phyloP scores from a whole-genome alignment of 2,113 vertebrate genomes.

The Corythoichthys haematopterus region DNA sequence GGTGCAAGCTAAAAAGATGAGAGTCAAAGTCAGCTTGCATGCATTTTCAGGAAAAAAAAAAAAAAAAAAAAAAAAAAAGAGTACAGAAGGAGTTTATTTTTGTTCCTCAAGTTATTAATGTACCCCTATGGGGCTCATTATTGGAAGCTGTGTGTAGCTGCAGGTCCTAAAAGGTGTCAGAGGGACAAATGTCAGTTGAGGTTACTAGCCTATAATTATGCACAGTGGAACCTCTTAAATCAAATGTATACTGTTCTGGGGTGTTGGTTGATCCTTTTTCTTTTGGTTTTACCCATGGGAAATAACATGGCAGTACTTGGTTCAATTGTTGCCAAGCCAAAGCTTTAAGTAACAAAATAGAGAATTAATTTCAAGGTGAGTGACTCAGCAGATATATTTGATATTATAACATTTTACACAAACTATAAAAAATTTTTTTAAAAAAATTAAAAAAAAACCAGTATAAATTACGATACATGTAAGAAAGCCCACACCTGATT shows the following conservation, averaged over 20 bases:
- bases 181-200: background rate
- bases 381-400: background rate
- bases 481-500: too few relatives aligned
- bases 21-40: background rate
- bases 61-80: background rate
- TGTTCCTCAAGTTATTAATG: background rate
- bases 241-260: background rate
- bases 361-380: background rate
- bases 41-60: background rate
- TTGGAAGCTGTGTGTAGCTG: background rate
- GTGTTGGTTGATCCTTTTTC: background rate
- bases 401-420: background rate
- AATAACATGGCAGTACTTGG: background rate
- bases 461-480: too few relatives aligned
- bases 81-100: too few relatives aligned
- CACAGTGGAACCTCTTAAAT: background rate
- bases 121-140: background rate
- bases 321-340: background rate
- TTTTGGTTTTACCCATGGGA: background rate
- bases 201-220: background rate
- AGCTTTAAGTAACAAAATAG: background rate
- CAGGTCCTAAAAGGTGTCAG: background rate
- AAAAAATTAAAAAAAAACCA: too few relatives aligned
- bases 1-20: background rate
- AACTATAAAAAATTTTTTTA: background rate